Evolutionary conservation across 2,113 vertebrate species (phyloP).

Genomic region (Odontophorus gujanensis): DNA sequence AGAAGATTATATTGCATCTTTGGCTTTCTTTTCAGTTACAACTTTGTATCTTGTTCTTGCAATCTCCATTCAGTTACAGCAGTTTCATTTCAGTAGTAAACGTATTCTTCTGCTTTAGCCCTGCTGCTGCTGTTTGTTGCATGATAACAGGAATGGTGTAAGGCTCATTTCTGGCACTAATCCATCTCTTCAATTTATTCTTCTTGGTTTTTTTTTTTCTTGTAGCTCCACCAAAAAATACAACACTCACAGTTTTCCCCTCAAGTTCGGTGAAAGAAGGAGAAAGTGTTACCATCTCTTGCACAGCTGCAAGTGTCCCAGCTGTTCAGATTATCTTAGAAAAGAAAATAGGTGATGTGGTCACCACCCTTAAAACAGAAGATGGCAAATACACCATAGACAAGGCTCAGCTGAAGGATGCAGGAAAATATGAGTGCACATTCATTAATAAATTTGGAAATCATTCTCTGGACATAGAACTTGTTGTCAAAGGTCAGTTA

Average conservation of each 20-base stretch:
- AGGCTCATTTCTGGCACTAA: neutral
- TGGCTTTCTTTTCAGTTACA: neutral
- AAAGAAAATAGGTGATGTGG: constrained; percentile 26
- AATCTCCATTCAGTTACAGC: neutral
- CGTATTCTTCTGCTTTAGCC: neutral
- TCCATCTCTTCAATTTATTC: neutral
- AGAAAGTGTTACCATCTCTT: constrained; percentile 70
- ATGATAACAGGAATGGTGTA: neutral
- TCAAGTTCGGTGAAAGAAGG: constrained; percentile 63
- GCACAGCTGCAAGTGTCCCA: constrained; percentile 44
- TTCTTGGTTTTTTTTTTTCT: constrained; percentile 31
- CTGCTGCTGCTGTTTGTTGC: neutral
- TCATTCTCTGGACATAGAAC: constrained; percentile 5
- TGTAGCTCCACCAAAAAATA: constrained; percentile 76
- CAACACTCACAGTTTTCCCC: constrained; percentile 67
- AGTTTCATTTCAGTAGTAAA: neutral
- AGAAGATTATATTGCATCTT: neutral
- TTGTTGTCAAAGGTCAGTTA: constrained; percentile 71
- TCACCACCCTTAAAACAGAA: constrained; percentile 54
- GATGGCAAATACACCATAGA: constrained; percentile 31
- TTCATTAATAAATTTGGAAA: constrained; percentile 53
- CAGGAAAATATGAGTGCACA: constrained; percentile 64
- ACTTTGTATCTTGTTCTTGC: neutral
- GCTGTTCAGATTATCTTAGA: constrained; percentile 70
- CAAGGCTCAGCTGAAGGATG: constrained; percentile 31